These are phyloP conservation scores for Synodontis membranacea DNA, from an alignment of 2,113 vertebrate species.

Conservation along the genomic window DNA sequence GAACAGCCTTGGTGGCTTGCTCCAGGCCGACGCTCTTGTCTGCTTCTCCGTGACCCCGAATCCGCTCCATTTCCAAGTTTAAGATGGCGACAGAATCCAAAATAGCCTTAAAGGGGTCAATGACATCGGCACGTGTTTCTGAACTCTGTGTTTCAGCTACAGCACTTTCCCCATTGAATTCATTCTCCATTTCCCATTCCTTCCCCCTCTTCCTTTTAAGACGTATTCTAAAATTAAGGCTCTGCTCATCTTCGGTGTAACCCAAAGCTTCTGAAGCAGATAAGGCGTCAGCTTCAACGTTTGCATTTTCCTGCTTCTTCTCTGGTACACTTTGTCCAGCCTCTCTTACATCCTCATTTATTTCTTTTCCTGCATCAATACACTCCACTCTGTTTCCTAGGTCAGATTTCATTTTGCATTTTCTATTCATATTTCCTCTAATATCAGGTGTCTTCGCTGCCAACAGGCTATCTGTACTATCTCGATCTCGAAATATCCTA, in stretches of 20 bases:
- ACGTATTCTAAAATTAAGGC: conserved; percentile 68
- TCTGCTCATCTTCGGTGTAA: conserved; percentile 57
- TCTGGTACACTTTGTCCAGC: neutral
- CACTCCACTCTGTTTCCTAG: neutral
- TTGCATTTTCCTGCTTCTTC: neutral
- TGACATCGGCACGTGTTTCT: conserved; percentile 5
- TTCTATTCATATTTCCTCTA: neutral
- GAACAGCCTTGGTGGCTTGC: conserved; percentile 63
- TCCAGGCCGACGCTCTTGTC: conserved; percentile 52
- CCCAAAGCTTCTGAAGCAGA: conserved; percentile 17
- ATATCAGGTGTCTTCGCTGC: neutral
- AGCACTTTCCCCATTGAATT: conserved; percentile 62
- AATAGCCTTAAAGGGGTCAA: conserved; percentile 74
- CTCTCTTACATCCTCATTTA: conserved; percentile 43
- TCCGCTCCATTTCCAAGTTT: conserved; percentile 75
- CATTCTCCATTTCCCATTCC: conserved; percentile 73
- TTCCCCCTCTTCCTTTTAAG: conserved; percentile 72
- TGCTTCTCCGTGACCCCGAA: conserved; percentile 61
- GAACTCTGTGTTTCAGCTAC: conserved; percentile 46
- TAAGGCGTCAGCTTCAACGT: neutral
- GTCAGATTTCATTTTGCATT: conserved; percentile 11
- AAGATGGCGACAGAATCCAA: conserved; percentile 73
- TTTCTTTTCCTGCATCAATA: conserved; percentile 29
- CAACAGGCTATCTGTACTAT: neutral
- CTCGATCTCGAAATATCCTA: neutral